Evolutionary conservation across 2,888 invertebrate genomes (phyloP), one percentile per base, ranked within the genome.

Genomic region (Eustalomyia histrio): DNA sequence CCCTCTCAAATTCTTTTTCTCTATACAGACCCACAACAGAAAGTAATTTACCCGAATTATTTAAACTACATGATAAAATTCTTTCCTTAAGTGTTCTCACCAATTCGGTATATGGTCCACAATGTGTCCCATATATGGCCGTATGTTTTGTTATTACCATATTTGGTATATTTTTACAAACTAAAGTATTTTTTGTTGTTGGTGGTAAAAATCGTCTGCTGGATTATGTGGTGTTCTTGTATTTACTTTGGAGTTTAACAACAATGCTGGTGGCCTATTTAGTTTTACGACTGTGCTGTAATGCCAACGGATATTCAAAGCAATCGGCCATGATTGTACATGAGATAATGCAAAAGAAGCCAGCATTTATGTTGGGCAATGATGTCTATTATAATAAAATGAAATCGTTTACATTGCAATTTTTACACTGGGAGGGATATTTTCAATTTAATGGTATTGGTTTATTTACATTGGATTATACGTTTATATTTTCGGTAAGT

Each of bases 291-390:
- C 75, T 88, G 1, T 90, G 90, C 61, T 90, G 88, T 79, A 88
- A 87, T 80, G 87, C 89, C 57, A 88, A 90, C 81, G 87, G 86
- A 29, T 86, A 87, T 71, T 89, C 90, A 7, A 88, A 89, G 76
- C 87, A 89, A 83, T 89, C 90, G 17, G 90, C 90, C 12, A 88
- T 90, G 86, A 88, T 91, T 64, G 88, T 91, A 0, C 91, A 91
- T 69, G 90, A 90, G 85, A 91, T 91, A 21, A 89, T 91, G 87
- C 90, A 91, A 47, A 91, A 91, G 84, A 91, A 90, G 58, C 91
- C 91, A 0, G 86, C 88, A 3, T 91, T 90, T 74, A 90, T 91
- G 90, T 81, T 90, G 52, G 89, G 88, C 83, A 90, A 90, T 65
- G 90, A 91, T 87, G 83, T 88, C 3, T 91, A 87, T 64, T 91